A percentile compares a stretch with the other conserved stretches of the same genome.
Evolutionary conservation across 2,797 vertebrate genomes (phyloP).

Genomic region (Chiloscyllium punctatum): DNA sequence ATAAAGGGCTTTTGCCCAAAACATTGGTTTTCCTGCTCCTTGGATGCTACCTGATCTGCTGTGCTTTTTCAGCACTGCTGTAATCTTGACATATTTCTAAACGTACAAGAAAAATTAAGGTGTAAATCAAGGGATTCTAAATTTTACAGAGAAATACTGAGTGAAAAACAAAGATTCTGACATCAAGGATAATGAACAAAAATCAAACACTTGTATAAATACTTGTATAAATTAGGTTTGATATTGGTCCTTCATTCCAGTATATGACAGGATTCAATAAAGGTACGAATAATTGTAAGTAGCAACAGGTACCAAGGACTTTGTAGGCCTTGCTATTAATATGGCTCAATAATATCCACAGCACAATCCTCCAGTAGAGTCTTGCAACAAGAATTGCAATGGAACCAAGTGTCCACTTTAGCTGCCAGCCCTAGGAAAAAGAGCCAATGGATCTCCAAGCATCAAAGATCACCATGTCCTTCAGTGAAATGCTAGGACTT

Average conservation of each 20-base stretch:
- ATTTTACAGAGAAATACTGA: background rate
- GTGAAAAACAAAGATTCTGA: background rate
- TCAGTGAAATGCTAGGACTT: background rate
- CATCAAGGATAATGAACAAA: background rate
- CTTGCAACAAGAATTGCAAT: background rate
- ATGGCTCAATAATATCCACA: background rate
- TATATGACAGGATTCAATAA: background rate
- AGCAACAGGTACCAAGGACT: background rate
- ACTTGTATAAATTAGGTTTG: background rate
- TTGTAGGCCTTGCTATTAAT: background rate
- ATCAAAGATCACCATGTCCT: background rate
- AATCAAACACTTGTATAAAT: background rate
- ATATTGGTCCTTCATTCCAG: background rate
- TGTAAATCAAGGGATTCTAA: background rate
- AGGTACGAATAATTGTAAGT: background rate
- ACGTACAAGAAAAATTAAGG: background rate
- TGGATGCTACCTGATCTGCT: too few relatives aligned
- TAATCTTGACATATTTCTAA: background rate
- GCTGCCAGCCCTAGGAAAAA: background rate
- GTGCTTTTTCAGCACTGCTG: too few relatives aligned
- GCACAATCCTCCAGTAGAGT: background rate
- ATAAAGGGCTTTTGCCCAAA: too few relatives aligned
- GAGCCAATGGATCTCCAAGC: background rate
- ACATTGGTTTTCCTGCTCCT: too few relatives aligned
- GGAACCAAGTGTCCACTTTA: background rate